Conservation (phyloP, 2,888 invertebrate genomes). For the Meta bourneti region DNA sequence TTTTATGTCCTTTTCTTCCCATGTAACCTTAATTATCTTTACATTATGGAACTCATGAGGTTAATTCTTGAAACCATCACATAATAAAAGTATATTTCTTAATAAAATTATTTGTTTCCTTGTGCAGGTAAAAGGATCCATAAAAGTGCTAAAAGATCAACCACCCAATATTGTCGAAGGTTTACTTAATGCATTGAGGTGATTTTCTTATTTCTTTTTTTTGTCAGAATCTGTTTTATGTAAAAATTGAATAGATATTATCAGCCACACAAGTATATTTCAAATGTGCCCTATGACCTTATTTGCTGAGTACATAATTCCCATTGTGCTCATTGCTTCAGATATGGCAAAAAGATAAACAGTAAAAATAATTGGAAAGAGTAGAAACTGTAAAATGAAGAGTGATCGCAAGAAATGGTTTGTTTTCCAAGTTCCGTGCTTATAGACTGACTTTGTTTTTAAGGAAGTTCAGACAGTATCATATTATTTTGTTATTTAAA, state of each 20-base stretch:
- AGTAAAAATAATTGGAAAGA: not conserved
- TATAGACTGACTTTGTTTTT: too few relatives aligned
- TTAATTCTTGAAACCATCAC: too few relatives aligned
- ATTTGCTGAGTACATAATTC: not conserved
- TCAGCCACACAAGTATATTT: not conserved
- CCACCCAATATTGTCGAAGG: constrained; percentile 91
- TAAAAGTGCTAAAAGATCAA: constrained; percentile 92
- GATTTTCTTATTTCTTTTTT: not conserved
- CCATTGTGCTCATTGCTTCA: not conserved
- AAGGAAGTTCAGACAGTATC: too few relatives aligned
- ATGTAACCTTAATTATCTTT: too few relatives aligned
- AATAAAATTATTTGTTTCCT: constrained; percentile 12
- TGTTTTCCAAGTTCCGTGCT: too few relatives aligned
- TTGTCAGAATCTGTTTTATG: not conserved
- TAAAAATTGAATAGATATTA: not conserved
- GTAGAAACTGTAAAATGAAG: not conserved
- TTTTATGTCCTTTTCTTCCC: too few relatives aligned
- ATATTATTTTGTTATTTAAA: too few relatives aligned
- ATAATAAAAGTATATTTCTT: too few relatives aligned
- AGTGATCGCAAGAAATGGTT: too few relatives aligned
- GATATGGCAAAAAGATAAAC: too few relatives aligned
- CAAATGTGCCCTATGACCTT: not conserved
- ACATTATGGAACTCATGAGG: too few relatives aligned
- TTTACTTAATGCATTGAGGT: constrained; percentile 89
- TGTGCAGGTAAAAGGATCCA: constrained; percentile 85